Evolutionary conservation across 2,797 vertebrate species (phyloP).

Genomic region (Danionella dracula): DNA sequence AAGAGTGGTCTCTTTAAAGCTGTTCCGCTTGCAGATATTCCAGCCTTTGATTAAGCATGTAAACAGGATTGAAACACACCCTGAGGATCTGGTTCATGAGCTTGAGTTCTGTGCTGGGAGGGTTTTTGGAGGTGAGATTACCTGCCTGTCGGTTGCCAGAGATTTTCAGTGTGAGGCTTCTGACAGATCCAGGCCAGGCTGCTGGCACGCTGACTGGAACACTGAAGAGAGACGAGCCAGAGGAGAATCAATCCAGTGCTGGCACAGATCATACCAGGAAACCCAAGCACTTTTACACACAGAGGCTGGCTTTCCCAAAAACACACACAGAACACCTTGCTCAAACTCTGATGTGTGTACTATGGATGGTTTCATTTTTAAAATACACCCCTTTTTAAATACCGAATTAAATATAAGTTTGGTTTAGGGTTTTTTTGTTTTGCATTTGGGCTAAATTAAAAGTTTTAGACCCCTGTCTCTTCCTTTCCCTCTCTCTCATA

Average conservation of each 20-base stretch:
- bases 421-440: too few relatives aligned
- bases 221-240: constrained; percentile 42
- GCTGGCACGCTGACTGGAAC: constrained; percentile 36
- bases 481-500: too few relatives aligned
- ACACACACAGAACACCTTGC: too few relatives aligned
- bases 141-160: constrained; percentile 41
- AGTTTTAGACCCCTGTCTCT: too few relatives aligned
- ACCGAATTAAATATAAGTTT: too few relatives aligned
- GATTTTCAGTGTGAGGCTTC: constrained; percentile 32
- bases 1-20: constrained; percentile 23
- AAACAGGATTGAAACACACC: constrained; percentile 29
- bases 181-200: constrained; percentile 54
- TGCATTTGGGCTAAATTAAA: too few relatives aligned
- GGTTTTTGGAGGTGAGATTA: constrained; percentile 44
- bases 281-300: constrained; percentile 49
- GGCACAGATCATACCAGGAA: constrained; percentile 49
- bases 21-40: neutral
- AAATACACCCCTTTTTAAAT: too few relatives aligned
- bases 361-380: too few relatives aligned
- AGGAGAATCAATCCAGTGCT: constrained; percentile 52
- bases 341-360: too few relatives aligned
- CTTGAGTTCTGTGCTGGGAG: neutral
- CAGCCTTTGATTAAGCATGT: constrained; percentile 6
- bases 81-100: neutral
- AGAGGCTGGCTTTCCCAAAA: constrained; percentile 13